Evolutionary conservation across 2,113 vertebrate species (phyloP).

Genomic region (Pseudopipra pipra): DNA sequence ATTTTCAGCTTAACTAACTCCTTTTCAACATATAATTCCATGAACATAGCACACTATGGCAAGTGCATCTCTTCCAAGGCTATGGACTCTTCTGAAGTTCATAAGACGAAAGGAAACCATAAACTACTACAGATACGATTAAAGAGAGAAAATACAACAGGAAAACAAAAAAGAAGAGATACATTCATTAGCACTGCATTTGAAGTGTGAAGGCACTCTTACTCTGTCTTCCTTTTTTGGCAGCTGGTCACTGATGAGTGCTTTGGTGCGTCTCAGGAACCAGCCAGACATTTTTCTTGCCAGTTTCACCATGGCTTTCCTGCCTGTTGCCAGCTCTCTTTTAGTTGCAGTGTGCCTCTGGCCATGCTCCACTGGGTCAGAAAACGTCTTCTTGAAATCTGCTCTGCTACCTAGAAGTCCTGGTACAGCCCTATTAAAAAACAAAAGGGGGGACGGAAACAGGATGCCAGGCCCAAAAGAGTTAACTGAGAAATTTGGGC

Average conservation of each 20-base stretch:
- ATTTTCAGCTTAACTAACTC: conserved; percentile 28
- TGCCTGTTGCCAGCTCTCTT: conserved; percentile 87
- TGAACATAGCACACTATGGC: not conserved
- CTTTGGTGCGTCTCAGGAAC: conserved; percentile 92
- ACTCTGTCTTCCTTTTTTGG: conserved; percentile 95
- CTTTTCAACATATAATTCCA: not conserved
- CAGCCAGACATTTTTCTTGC: conserved; percentile 81
- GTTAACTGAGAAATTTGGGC: too few species aligned
- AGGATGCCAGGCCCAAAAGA: too few species aligned
- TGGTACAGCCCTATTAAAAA: conserved; percentile 85
- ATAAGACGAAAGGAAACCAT: not conserved
- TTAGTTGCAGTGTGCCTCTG: conserved; percentile 92
- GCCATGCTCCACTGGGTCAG: conserved; percentile 89
- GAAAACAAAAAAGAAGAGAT: not conserved
- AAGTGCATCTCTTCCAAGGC: not conserved
- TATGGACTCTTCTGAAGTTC: not conserved
- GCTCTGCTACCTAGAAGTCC: conserved; percentile 83
- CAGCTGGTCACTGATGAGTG: conserved; percentile 85
- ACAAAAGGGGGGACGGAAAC: not conserved
- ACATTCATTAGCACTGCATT: not conserved
- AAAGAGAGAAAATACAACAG: not conserved
- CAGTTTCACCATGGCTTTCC: conserved; percentile 82
- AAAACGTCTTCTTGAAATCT: conserved; percentile 86
- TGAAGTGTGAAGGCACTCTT: conserved; percentile 12
- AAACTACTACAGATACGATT: not conserved